Evolutionary conservation across 2,113 vertebrate genomes (phyloP).

Genomic region (Capra hircus): DNA sequence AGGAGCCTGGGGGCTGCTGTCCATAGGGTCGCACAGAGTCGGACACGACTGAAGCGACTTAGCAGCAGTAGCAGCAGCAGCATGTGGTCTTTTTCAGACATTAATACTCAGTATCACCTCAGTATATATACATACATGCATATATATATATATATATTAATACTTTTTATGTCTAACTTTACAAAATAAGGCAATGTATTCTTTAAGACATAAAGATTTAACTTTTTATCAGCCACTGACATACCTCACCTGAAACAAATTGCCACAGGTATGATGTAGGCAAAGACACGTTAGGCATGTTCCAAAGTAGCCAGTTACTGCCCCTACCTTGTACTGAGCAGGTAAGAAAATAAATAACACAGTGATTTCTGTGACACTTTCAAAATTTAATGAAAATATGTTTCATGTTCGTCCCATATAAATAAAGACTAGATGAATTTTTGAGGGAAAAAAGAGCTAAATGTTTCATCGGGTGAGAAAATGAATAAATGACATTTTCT

Average conservation of each 20-base stretch:
- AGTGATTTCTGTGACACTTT: background rate
- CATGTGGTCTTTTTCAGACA: background rate
- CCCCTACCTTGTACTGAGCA: background rate
- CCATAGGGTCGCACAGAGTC: too few relatives aligned
- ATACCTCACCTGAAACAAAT: background rate
- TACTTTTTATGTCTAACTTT: background rate
- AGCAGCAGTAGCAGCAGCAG: too few relatives aligned
- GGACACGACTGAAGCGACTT: too few relatives aligned
- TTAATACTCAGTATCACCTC: background rate
- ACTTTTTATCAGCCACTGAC: background rate
- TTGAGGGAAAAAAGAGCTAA: background rate
- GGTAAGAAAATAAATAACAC: background rate
- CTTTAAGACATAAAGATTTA: background rate
- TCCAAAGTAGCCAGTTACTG: background rate
- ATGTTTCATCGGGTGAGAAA: background rate
- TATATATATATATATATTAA: background rate
- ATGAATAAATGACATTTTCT: background rate
- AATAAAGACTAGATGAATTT: constrained; percentile 7
- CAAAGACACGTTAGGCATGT: background rate
- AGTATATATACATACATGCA: background rate
- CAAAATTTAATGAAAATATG: background rate
- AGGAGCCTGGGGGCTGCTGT: too few relatives aligned
- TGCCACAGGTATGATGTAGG: background rate
- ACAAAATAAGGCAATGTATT: background rate
- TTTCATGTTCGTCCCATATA: background rate